Conservation (phyloP, 2,888 invertebrate species). For the Meloe dianella region DNA sequence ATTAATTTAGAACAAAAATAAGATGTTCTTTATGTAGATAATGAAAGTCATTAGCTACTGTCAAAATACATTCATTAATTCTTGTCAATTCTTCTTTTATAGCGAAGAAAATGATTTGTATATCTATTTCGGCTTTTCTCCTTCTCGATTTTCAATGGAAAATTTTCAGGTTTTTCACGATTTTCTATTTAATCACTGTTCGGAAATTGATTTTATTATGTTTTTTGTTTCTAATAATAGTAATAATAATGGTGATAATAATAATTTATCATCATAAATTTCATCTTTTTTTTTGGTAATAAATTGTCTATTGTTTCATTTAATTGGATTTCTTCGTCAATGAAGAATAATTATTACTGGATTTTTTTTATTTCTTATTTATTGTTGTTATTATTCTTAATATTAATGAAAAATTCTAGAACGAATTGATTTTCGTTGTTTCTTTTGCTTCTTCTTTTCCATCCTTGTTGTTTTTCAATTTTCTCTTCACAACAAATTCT, state of each 20-base stretch:
- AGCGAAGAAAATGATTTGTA: neutral
- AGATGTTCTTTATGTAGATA: no score
- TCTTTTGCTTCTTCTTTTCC: neutral
- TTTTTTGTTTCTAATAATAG: neutral
- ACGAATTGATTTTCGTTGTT: neutral
- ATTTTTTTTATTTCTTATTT: neutral
- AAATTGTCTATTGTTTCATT: constrained; percentile 6
- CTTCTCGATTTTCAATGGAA: neutral
- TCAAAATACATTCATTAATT: constrained; percentile 4
- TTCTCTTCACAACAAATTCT: no score
- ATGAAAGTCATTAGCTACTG: neutral
- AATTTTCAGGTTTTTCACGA: neutral
- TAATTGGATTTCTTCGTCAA: neutral
- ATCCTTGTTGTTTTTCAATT: neutral
- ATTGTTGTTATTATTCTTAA: neutral
- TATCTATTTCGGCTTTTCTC: neutral
- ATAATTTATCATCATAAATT: constrained; percentile 3
- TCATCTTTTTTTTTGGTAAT: neutral
- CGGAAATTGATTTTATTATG: neutral
- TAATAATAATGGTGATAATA: neutral
- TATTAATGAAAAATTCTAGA: neutral
- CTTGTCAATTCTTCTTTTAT: neutral
- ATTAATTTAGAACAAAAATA: no score
- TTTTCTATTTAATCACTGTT: neutral
- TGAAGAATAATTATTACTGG: neutral